Evolutionary conservation across 2,888 invertebrate genomes (phyloP).

Genomic region (Acleris literana): DNA sequence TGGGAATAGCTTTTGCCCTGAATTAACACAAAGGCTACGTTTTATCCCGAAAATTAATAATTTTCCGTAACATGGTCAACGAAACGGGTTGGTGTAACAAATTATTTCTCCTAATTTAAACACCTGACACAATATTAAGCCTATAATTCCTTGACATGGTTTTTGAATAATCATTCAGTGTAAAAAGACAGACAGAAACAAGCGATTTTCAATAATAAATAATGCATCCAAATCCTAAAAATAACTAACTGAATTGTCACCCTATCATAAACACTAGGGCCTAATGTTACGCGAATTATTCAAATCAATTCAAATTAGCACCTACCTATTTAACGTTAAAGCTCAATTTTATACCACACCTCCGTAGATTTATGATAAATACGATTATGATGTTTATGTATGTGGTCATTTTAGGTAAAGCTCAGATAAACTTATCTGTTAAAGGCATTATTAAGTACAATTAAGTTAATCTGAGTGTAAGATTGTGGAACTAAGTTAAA

Average conservation of each 20-base stretch:
- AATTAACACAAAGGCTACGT: no score
- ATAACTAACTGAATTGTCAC: slow-evolving; percentile 7
- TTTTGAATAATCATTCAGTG: no score
- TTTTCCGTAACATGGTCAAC: no score
- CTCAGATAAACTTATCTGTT: slow-evolving; percentile 35
- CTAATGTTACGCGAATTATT: slow-evolving; percentile 25
- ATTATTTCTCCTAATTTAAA: no score
- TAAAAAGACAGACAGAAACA: no score
- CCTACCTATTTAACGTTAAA: slow-evolving; percentile 14
- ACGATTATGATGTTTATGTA: slow-evolving; percentile 36
- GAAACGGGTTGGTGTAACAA: no score
- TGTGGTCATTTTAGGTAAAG: slow-evolving; percentile 32
- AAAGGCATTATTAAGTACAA: slow-evolving; percentile 33
- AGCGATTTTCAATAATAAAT: no score
- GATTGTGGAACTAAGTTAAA: slow-evolving; percentile 11
- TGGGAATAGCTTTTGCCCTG: no score
- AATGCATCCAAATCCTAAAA: no score
- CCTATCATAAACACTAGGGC: slow-evolving; percentile 31
- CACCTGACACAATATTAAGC: no score
- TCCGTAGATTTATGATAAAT: slow-evolving; percentile 23
- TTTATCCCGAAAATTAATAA: no score
- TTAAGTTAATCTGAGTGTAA: slow-evolving; percentile 29
- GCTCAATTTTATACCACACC: slow-evolving; percentile 7
- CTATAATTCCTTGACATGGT: no score
- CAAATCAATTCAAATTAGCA: slow-evolving; percentile 8